Percentiles rank a stretch among this genome's conserved stretches.
Evolutionary conservation across 1,140 invertebrate genomes (phyloP).

Genomic region (Augochlora pura): DNA sequence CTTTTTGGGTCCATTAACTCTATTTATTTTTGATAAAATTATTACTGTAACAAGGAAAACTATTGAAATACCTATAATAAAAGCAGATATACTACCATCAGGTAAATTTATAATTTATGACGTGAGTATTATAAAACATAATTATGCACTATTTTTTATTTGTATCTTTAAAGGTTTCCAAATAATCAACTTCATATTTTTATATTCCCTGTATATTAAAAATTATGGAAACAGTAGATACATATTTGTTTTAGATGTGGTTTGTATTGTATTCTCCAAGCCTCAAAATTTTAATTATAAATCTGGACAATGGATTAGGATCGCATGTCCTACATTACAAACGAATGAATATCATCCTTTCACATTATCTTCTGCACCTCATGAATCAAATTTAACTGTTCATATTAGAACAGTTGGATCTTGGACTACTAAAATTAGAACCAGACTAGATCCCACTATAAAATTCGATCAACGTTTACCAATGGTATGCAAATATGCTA

Average conservation of each 20-base stretch:
- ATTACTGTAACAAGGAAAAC: not conserved
- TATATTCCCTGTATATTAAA: too few relatives aligned
- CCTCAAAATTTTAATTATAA: not conserved
- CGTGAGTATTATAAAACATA: too few relatives aligned
- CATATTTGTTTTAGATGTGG: not conserved
- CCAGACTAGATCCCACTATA: not conserved
- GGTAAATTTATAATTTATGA: not conserved
- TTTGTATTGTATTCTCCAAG: not conserved
- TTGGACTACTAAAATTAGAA: conserved; percentile 2
- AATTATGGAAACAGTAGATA: too few relatives aligned
- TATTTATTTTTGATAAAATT: conserved; percentile 5
- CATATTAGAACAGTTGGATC: not conserved
- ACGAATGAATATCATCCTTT: not conserved
- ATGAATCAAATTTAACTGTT: not conserved
- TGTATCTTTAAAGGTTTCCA: too few relatives aligned
- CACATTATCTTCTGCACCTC: not conserved
- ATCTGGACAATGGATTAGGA: not conserved
- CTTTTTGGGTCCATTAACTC: not conserved
- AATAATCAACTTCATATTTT: too few relatives aligned
- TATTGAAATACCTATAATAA: not conserved
- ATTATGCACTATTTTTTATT: too few relatives aligned
- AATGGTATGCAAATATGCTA: not conserved
- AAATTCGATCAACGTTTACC: not conserved
- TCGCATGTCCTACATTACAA: not conserved
- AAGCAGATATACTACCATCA: conserved; percentile 1